Evolutionary conservation across 1,140 invertebrate species (phyloP).

Genomic region (Heliothis subflexa): DNA sequence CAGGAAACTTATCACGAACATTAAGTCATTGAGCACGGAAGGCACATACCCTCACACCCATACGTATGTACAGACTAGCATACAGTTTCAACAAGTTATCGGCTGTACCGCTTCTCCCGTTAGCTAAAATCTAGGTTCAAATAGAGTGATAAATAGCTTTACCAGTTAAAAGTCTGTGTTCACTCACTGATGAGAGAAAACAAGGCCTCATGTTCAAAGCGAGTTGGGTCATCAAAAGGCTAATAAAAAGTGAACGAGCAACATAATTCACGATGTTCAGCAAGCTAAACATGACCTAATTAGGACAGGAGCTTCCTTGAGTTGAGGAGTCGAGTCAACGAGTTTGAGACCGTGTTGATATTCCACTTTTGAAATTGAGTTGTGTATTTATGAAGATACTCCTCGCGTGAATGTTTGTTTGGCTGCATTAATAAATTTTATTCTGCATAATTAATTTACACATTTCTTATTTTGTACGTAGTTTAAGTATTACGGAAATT

Average conservation of each 20-base stretch:
- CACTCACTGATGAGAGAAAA: not conserved
- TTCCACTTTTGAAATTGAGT: not conserved
- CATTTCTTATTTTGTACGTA: no score
- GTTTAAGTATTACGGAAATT: no score
- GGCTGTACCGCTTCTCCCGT: constrained; percentile 14
- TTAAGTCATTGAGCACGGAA: not conserved
- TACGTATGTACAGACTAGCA: not conserved
- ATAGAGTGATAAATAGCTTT: constrained; percentile 14
- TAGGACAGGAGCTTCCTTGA: constrained; percentile 35
- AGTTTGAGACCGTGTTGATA: not conserved
- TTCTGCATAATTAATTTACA: no score
- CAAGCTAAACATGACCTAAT: constrained; percentile 43
- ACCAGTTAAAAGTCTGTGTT: constrained; percentile 16
- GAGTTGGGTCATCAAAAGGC: constrained; percentile 23
- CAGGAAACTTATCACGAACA: not conserved
- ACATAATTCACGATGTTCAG: constrained; percentile 35
- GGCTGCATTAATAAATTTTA: no score
- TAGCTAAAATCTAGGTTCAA: constrained; percentile 28
- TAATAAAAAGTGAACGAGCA: constrained; percentile 42
- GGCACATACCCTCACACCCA: not conserved
- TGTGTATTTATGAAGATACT: no score
- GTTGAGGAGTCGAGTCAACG: no score
- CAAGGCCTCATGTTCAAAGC: constrained; percentile 1
- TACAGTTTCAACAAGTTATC: constrained; percentile 28
- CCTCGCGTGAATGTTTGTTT: no score